Evolutionary conservation across 2,888 invertebrate species (phyloP).

Genomic region (Papilio demoleus): DNA sequence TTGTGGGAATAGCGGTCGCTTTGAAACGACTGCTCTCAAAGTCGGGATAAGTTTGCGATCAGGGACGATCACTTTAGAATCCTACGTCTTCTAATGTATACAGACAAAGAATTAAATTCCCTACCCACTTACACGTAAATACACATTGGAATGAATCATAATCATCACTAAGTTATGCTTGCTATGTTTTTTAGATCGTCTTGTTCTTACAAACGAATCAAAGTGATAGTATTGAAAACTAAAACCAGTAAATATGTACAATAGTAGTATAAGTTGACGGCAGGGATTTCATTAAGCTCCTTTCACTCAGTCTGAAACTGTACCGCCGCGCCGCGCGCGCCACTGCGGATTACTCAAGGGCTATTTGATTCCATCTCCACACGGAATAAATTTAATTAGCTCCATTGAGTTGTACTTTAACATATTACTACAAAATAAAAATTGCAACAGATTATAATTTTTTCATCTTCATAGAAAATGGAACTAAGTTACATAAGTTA

Average conservation of each 20-base stretch:
- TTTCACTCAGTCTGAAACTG: conserved; percentile 13
- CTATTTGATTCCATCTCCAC: conserved; percentile 21
- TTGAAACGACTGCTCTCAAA: not conserved
- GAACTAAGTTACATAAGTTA: too few species aligned
- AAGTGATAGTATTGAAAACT: too few species aligned
- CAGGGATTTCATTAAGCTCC: conserved; percentile 23
- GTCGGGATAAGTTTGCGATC: conserved; percentile 15
- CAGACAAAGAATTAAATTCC: not conserved
- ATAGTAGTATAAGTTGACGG: not conserved
- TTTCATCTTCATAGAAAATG: too few species aligned
- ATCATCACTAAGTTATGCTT: too few species aligned
- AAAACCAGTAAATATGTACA: not conserved
- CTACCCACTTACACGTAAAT: not conserved
- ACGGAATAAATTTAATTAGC: conserved; percentile 19
- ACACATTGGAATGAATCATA: too few species aligned
- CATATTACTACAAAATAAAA: not conserved
- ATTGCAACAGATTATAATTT: not conserved
- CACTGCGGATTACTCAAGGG: conserved; percentile 14
- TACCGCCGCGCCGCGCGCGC: conserved; percentile 8
- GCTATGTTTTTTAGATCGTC: too few species aligned
- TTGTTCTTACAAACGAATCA: too few species aligned
- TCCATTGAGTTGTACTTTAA: not conserved
- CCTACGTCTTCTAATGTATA: not conserved
- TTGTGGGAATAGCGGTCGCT: not conserved
- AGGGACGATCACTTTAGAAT: not conserved